phyloP scores from a whole-genome alignment of 2,888 invertebrate species.

The Ormyrus labotus region DNA sequence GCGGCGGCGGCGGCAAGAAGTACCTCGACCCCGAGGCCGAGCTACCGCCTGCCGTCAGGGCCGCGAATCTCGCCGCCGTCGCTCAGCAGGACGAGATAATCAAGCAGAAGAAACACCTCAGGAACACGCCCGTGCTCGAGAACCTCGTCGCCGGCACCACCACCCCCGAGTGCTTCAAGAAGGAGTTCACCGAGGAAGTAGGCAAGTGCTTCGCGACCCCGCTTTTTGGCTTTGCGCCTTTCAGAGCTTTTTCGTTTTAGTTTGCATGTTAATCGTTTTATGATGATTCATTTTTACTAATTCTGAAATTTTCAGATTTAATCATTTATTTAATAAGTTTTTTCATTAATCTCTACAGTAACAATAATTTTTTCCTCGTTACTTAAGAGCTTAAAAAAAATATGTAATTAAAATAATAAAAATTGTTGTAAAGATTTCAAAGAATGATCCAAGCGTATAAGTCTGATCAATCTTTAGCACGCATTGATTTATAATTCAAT shows the following conservation, averaged over 20 bases:
- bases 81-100: constrained; percentile 68
- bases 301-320: not conserved
- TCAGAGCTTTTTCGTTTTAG: not conserved
- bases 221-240: constrained; percentile 23
- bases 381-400: too few relatives aligned
- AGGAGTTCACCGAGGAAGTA: constrained; percentile 63
- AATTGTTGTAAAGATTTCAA: too few relatives aligned
- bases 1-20: constrained; percentile 6
- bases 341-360: too few relatives aligned
- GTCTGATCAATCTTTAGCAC: too few relatives aligned
- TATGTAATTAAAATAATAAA: too few relatives aligned
- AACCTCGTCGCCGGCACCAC: constrained; percentile 67
- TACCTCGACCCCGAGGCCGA: constrained; percentile 57
- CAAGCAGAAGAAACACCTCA: constrained; percentile 68
- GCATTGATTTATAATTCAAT: too few relatives aligned
- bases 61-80: constrained; percentile 66
- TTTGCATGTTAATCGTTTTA: not conserved
- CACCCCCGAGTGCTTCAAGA: constrained; percentile 66
- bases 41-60: constrained; percentile 60
- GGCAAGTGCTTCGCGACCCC: constrained; percentile 66
- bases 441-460: too few relatives aligned
- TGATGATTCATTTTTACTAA: not conserved
- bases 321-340: not conserved
- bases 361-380: too few relatives aligned
- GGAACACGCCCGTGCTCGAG: constrained; percentile 69